Evolutionary conservation across 1,140 invertebrate genomes (phyloP), one percentile per base, ranked within the genome.

Genomic region (Calycopis cecrops): DNA sequence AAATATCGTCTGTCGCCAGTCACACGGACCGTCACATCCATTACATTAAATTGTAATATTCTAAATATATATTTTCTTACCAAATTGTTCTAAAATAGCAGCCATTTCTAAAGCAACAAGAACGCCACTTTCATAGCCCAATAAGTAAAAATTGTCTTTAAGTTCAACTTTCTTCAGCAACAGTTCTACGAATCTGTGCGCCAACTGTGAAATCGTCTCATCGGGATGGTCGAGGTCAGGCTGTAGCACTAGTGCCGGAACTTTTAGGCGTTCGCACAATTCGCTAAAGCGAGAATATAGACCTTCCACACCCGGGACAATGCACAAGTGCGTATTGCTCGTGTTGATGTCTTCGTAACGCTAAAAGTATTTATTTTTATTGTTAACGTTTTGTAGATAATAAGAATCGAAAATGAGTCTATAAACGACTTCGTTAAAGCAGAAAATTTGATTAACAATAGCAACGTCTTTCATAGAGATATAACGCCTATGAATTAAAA

Each of bases 91-190:
- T 7, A 84, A 58, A 14, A 78, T 71, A 1, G 67, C 59, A 12
- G 75, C 78, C 21, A 81, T 67, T 67, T 84, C 80, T 18, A 84
- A 64, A 2, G 72, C 78, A 16, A 76, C 54, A 7, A 74, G 57
- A 9, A 76, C 62, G 6, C 77, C 77, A 44, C 65, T 65, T 60
- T 78, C 75, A 51, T 78, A 80, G 6, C 79, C 77, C 35, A 81
- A 18, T 9, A 83, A 34, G 44, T 76, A 76, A 35, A 78, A 83
- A 4, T 63, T 57, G 0, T 71, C 55, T 16, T 68, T 69, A 9
- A 67, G n/a, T 48, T 59, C 61, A 7, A 59, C 34, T 37, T 66
- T 77, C n/a, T 70, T 73, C 21, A 73, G 40, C 1, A 79, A 63
- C 8, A 59, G 52, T 71, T 80, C 60, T 49, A 62, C 60, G 35